Percentiles rank a stretch among this genome's conserved stretches.
Evolutionary conservation across 23 tunicate species (phyloP).

Genomic region (Trididemnum nubilum): DNA sequence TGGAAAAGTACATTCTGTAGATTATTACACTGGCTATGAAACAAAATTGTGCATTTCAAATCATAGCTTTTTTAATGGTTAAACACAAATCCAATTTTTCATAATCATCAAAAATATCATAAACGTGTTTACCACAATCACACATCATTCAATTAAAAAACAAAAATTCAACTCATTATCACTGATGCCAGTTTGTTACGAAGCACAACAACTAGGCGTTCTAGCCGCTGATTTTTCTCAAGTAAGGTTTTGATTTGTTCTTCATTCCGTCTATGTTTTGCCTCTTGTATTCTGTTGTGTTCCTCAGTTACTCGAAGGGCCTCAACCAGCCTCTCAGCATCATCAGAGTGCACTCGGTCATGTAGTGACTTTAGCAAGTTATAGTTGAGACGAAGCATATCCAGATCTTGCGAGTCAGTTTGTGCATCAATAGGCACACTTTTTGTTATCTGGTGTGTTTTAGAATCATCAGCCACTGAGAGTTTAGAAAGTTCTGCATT

Average conservation of each 20-base stretch:
- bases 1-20: too few relatives aligned
- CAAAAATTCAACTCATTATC: too few relatives aligned
- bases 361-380: not conserved
- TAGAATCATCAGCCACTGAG: not conserved
- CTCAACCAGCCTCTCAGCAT: slow-evolving; percentile 59
- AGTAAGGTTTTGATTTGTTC: slow-evolving; percentile 23
- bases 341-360: not conserved
- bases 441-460: not conserved
- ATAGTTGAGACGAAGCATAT: not conserved
- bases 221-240: slow-evolving; percentile 57
- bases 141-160: too few relatives aligned
- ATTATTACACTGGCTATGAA: too few relatives aligned
- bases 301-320: slow-evolving; percentile 53
- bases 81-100: too few relatives aligned
- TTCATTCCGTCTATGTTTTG: slow-evolving; percentile 19
- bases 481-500: not conserved
- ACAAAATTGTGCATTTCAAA: too few relatives aligned
- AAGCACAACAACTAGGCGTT: slow-evolving; percentile 64
- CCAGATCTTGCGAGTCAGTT: not conserved
- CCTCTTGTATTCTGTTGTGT: slow-evolving; percentile 48
- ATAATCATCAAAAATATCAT: too few relatives aligned
- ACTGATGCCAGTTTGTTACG: slow-evolving; percentile 70
- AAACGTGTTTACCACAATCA: too few relatives aligned
- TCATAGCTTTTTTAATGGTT: too few relatives aligned
- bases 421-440: not conserved